Base-by-base conservation (phyloP, 92 coral and sea anemone species). In the Zoanthus solanderi region DNA sequence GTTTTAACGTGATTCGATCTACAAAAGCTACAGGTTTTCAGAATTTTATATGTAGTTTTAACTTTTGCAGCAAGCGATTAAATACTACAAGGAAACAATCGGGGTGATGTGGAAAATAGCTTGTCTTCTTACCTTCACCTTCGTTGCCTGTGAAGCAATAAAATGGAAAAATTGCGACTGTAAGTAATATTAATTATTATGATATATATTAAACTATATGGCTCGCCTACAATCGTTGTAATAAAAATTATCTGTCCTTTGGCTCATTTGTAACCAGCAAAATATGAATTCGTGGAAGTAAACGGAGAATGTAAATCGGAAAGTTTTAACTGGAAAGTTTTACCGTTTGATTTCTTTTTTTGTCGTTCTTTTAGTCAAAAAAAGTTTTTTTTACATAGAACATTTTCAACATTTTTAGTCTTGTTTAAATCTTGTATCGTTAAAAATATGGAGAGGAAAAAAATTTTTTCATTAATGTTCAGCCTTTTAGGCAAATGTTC, bases 111-210 rank as follows among this genome's bases (percentile, higher is more conserved):
- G 53, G 60, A 75, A 75, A 12, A 32, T 7, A 75, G 9, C 9
- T 11, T 75, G 60, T 75, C 79, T 75, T 53, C 48, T 75, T n/a
- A 53, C 54, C 61, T 53, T 75, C 10, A 6, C 11, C 79, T 17
- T 75, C 17, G 15, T 75, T 4, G 79, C 79, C 47, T 50, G 53
- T 75, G 79, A 75, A 4, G 79, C 79, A 47, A 75, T 75, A 15
- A 75, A 47, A 16, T 75, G 79, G 79, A 45, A 48, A 6, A 75
- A 75, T 15, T 75, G 79, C 17, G 79, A 61, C 1, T 61, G 79
- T 75, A 47, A 75, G 79, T 12, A 7, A 47, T n/a, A 7, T 14
- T 32, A 37, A 30, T 37, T 37, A 32, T 75, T 45, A 5, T 72
- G 1, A 23, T 74, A 13, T 10, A 12, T 5, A 71, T 5, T 15